Evolutionary conservation across 2,797 vertebrate genomes (phyloP), one percentile per base, ranked within the genome.

Genomic region (Sebastes dallii): DNA sequence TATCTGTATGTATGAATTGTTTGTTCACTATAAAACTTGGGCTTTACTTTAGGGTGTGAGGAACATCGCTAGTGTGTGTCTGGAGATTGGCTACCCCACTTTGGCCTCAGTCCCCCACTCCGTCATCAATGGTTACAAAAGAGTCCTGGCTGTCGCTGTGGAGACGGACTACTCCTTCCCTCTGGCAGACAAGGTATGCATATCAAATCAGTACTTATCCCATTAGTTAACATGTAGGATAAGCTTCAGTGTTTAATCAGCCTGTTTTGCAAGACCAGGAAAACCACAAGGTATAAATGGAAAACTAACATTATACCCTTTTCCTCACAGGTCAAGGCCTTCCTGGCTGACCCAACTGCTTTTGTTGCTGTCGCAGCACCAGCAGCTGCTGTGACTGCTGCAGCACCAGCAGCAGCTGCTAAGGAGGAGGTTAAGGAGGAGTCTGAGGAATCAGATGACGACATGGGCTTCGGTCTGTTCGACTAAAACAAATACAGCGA

Each of bases 391-490:
- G 82, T 0, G 85, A 87, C 94, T 27, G 87, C 96, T 0, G 95
- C 95, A 25, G 88, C 96, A 0, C 94, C 30, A 32, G 30, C 96
- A 0, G 70, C 96, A 0, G 91, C 96, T 1, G 91, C 91, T 0
- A 94, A 93, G 71, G 92, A 95, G 67, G 89, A 91, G 1, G 94
- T 30, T 0, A 98, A 99, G 93, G 97, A 99, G n/a, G 98, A 99
- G 78, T 98, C 97, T 0, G 98, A 99, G 77, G 98, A 97, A 84
- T 98, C 97, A 0, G 98, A 99, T 0, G 97, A 97, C 3, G 98
- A 99, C 93, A 99, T 99, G 98, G 97, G 98, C 83, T 99, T 99
- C 0, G 97, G 97, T 76, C 97, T 99, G 56, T 99, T 99, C 3
- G 98, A 99, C 92, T 99, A 95, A 94, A 18, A 54, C 1, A 39